Conservation (phyloP, 2,888 invertebrate species). For the Ormyrus rosae region DNA sequence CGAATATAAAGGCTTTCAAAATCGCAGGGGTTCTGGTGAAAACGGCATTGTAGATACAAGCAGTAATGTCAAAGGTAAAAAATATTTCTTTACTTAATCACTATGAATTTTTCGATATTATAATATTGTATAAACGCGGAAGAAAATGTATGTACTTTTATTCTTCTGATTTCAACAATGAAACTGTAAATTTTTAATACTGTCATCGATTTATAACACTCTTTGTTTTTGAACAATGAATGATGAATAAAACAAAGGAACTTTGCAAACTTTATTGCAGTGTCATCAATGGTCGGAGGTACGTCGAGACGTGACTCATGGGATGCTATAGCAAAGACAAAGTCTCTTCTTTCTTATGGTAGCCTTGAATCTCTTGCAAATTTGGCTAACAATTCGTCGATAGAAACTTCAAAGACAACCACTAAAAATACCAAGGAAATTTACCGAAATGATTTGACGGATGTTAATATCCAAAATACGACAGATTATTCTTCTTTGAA, state of each 20-base stretch:
- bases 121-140: too few species aligned
- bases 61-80: conserved; percentile 70
- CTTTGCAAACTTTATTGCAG: conserved; percentile 66
- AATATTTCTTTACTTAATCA: too few species aligned
- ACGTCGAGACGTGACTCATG: conserved; percentile 85
- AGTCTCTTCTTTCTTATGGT: conserved; percentile 83
- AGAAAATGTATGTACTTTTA: too few species aligned
- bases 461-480: conserved; percentile 65
- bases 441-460: conserved; percentile 64
- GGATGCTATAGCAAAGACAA: conserved; percentile 89
- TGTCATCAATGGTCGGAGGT: conserved; percentile 79
- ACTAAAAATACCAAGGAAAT: conserved; percentile 58
- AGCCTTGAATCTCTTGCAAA: conserved; percentile 85
- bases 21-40: conserved; percentile 64
- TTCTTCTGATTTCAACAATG: too few species aligned
- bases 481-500: conserved; percentile 61
- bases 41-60: conserved; percentile 72
- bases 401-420: conserved; percentile 69
- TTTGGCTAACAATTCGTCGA: conserved; percentile 80
- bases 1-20: conserved; percentile 56
- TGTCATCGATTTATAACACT: not conserved
- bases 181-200: too few species aligned
- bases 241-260: too few species aligned
- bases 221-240: not conserved
- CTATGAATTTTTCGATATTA: too few species aligned